Percentiles rank a stretch among this genome's conserved stretches.
phyloP scores from a whole-genome alignment of 2,113 vertebrate genomes.

The Nipponia nippon region DNA sequence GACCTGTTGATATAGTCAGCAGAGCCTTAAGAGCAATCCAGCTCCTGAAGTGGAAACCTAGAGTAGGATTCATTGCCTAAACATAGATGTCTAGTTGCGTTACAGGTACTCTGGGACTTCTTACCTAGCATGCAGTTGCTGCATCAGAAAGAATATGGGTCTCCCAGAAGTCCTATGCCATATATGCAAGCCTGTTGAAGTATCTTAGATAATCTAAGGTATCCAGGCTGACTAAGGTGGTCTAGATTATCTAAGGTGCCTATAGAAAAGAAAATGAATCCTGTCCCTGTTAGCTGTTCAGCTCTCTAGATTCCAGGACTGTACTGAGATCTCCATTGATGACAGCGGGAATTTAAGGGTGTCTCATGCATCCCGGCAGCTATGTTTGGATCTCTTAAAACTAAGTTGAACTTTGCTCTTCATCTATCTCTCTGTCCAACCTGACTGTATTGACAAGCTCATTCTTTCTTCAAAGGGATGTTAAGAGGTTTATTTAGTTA shows the following conservation, averaged over 20 bases:
- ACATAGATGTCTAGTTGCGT: not conserved
- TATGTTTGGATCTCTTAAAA: not conserved
- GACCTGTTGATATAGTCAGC: not conserved
- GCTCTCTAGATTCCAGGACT: not conserved
- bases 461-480: not conserved
- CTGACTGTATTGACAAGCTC: not conserved
- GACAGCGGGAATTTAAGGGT: not conserved
- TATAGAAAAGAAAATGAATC: not conserved
- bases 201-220: not conserved
- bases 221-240: not conserved
- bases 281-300: not conserved
- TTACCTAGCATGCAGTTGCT: not conserved
- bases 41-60: not conserved
- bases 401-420: not conserved
- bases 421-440: fast-evolving
- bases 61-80: not conserved
- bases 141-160: not conserved
- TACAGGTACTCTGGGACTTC: not conserved
- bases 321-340: not conserved
- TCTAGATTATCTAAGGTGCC: not conserved
- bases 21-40: not conserved
- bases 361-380: not conserved
- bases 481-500: not conserved
- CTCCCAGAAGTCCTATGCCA: not conserved
- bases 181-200: not conserved